Evolutionary conservation across 2,797 vertebrate genomes (phyloP), one percentile per base, ranked within the genome.

Genomic region (Oreochromis grahami): DNA sequence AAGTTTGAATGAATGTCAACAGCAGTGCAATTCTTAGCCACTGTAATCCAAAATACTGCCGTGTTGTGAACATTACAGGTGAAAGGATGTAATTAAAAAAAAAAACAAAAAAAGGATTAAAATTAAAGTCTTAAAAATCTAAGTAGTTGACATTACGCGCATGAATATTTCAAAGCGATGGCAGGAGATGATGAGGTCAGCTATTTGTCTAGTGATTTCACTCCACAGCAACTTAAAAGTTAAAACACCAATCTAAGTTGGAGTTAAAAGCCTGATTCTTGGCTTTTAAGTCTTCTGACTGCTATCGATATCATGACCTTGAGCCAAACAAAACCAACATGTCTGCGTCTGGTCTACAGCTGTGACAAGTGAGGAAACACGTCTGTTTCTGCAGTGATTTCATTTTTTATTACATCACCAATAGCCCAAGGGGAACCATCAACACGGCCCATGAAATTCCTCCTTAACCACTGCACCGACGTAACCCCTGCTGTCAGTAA

Each of bases 401-500:
- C 3, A 58, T 72, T 85, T 76, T 50, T 80, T 86, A 52, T 76
- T 70, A 84, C 41, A 82, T 81, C 74, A 53, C 81, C 74, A 84
- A 79, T 78, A 74, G 74, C 78, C 50, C 10, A 70, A 5, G 41
- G 29, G 21, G n/a, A 60, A 52, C 21, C 50, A 72, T 89, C 78
- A 88, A 81, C 58, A 82, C 76, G 15, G 52, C 34, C 17, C 48
- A 7, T 41, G 78, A 60, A 74, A 55, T 78, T 81, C 36, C 55
- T 60, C 72, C 72, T 50, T 78, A 77, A 78, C 21, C n/a, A 38
- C 50, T 32, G 81, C 14, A 63, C 11, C 32, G 32, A 77, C 70
- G 74, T 45, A 56, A 86, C 60, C 84, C 85, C 74, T 58, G 85
- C 84, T 89, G 90, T 91, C 91, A 85, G 87, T 80, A 86, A 90